phyloP scores from a whole-genome alignment of 2,797 vertebrate species.

The Tragelaphus eurycerus region DNA sequence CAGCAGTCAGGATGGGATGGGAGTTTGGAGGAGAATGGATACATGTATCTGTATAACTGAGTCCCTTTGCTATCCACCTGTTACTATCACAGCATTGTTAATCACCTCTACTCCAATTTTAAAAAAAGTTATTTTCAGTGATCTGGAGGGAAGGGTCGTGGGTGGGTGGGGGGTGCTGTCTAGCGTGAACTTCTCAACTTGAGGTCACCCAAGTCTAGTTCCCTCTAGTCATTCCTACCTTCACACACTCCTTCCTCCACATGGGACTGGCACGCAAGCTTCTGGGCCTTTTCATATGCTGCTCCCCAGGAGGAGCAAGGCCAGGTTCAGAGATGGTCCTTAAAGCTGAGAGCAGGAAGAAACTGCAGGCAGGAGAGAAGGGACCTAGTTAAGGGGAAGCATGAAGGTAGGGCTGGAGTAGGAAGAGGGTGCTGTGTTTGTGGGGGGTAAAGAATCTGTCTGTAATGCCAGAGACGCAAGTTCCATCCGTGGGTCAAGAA shows the following conservation, averaged over 20 bases:
- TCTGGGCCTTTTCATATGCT: background rate
- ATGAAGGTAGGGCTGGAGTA: background rate
- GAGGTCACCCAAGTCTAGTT: background rate
- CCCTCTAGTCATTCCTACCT: background rate
- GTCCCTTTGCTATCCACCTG: background rate
- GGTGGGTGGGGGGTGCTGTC: background rate
- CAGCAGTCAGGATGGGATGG: background rate
- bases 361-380: background rate
- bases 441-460: background rate
- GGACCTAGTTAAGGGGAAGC: background rate
- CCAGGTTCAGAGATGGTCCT: background rate
- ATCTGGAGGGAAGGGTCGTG: background rate
- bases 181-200: background rate
- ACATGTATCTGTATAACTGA: background rate
- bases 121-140: background rate
- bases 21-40: background rate
- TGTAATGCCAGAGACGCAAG: background rate
- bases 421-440: background rate
- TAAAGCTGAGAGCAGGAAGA: background rate
- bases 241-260: background rate
- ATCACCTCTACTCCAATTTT: background rate
- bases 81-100: background rate
- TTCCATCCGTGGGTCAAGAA: background rate
- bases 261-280: background rate
- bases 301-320: background rate